Percentiles rank a stretch among this genome's conserved stretches.
Evolutionary conservation across 53 echinoderm and acorn worm genomes (phyloP).

Genomic region (Patiria pectinifera): DNA sequence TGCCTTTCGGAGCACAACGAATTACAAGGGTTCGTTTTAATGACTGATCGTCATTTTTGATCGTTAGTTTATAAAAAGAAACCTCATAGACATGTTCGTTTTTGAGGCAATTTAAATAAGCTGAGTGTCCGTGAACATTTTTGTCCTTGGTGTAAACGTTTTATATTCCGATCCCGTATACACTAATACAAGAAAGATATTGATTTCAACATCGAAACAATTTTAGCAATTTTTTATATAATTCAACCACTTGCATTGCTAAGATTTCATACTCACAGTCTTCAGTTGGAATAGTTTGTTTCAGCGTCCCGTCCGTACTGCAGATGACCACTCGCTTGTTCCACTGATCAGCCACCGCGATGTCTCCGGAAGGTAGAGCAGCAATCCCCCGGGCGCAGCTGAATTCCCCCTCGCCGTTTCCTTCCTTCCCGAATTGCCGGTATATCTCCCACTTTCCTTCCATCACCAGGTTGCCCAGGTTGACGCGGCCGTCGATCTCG

Average conservation of each 20-base stretch:
- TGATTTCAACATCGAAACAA: too few species aligned
- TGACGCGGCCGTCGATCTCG: neutral
- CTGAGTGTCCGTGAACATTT: too few species aligned
- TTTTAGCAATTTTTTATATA: too few species aligned
- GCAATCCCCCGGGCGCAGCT: constrained; percentile 58
- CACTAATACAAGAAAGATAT: too few species aligned
- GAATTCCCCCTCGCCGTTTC: constrained; percentile 57
- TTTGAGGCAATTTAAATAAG: too few species aligned
- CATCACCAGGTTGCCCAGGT: constrained; percentile 52
- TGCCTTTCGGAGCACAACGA: too few species aligned
- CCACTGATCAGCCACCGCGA: constrained; percentile 75
- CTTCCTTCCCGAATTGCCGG: constrained; percentile 50
- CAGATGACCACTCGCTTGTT: constrained; percentile 70
- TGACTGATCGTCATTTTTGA: neutral
- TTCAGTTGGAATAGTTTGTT: constrained; percentile 45
- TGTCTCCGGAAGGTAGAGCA: constrained; percentile 50
- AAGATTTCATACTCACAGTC: constrained; percentile 43
- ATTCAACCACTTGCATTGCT: neutral
- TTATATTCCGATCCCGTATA: too few species aligned
- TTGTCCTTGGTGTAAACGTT: too few species aligned
- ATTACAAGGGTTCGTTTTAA: neutral
- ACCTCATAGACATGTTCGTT: too few species aligned
- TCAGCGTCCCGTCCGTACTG: constrained; percentile 62
- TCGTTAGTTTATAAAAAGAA: neutral
- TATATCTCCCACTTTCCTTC: constrained; percentile 49